Evolutionary conservation across 2,113 vertebrate species (phyloP), one percentile per base, ranked within the genome.

Genomic region (Rhea americana): DNA sequence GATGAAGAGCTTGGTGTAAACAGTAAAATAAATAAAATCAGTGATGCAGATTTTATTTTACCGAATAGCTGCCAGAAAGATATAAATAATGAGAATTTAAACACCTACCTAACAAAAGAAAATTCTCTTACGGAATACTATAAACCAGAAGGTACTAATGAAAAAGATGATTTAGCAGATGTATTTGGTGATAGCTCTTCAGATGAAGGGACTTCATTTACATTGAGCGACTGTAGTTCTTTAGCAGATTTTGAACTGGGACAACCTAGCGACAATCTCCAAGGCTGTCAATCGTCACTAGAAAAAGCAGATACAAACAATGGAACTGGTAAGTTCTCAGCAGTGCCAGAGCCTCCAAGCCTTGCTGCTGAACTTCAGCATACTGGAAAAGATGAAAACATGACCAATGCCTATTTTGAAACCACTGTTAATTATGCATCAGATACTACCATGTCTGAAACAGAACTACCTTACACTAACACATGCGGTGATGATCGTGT

Each of bases 151-250:
- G 0, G 0, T 25, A 53, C 55, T 74, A 41, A 59, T 24, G 28
- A 61, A 43, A 78, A 30, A 61, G 13, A 39, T 22, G 8, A 50
- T 91, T 32, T 28, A 21, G 82, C 58, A 13, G 70, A 82, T 59
- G 0, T 43, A 20, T 85, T 76, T 72, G 71, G 15, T 1, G 71
- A 93, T 6, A 95, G 88, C 41, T 97, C 79, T 5, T 96, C 97
- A 26, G 84, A 95, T 9, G 97, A 97, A 89, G 97, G 97, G 8
- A 93, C 88, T 65, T 61, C 95, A 7, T 98, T 98, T 75, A 97
- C 97, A 30, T 26, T 97, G n/a, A 97, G 97, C 26, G 97, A 97
- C 8, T 66, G n/a, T 3, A 94, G 89, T 3, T 97, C 96, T 66
- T 43, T 74, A 80, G 67, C 89, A 30, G 95, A 97, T 17, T 81